These are phyloP conservation scores for Aplidium turbinatum DNA, from an alignment of 23 tunicate species.

Conservation along the genomic window DNA sequence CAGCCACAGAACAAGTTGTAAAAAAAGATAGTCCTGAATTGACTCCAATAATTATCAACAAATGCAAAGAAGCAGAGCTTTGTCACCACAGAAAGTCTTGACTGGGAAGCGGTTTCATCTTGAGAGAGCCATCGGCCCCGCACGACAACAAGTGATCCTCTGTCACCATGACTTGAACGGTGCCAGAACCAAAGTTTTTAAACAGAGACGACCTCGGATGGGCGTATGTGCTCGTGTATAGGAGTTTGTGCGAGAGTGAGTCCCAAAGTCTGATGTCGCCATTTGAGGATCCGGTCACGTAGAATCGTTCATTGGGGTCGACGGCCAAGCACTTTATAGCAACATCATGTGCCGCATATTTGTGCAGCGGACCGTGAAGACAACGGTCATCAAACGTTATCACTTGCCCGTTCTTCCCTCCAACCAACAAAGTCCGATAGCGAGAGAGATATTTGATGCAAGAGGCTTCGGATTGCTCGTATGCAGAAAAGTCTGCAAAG, in stretches of 20 bases:
- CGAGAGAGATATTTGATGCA: conserved; percentile 69
- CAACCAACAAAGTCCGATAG: conserved; percentile 58
- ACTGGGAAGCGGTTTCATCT: conserved; percentile 74
- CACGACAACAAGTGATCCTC: conserved; percentile 64
- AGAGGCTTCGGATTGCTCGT: conserved; percentile 69
- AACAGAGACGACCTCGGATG: conserved; percentile 82
- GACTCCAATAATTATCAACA: too few relatives aligned
- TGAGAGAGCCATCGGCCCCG: conserved; percentile 92
- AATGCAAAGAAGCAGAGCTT: too few relatives aligned
- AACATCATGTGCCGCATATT: conserved; percentile 76
- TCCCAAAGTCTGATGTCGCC: conserved; percentile 91
- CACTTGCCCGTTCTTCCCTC: conserved; percentile 66
- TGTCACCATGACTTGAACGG: conserved; percentile 47
- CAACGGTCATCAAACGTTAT: conserved; percentile 67
- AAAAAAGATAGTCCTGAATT: too few relatives aligned
- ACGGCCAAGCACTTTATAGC: conserved; percentile 68
- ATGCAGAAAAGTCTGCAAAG: conserved; percentile 54
- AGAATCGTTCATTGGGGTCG: conserved; percentile 49
- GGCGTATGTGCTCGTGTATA: conserved; percentile 37
- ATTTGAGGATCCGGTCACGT: conserved; percentile 78
- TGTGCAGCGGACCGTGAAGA: conserved; percentile 51
- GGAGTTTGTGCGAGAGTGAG: conserved; percentile 40
- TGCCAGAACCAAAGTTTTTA: conserved; percentile 82
- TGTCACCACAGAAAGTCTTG: too few relatives aligned
- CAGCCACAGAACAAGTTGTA: too few relatives aligned